Percentiles rank a stretch among this genome's conserved stretches.
These are phyloP conservation scores for Theretra japonica DNA, from an alignment of 2,888 invertebrate genomes.

Conservation along the genomic window DNA sequence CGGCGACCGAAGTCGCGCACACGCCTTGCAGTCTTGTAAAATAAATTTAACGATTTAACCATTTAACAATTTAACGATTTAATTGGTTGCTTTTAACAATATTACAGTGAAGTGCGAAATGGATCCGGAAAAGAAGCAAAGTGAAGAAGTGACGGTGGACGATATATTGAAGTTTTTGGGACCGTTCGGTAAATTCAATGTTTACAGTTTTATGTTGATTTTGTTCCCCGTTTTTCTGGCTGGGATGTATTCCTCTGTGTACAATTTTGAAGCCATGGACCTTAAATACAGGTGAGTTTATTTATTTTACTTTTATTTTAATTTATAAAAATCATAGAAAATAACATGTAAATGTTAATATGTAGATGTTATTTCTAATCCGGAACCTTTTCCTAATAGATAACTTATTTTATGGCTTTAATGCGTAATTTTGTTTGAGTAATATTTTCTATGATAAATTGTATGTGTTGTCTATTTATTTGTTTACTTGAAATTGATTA, in stretches of 20 bases:
- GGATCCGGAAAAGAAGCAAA: constrained; percentile 73
- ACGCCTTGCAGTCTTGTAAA: constrained; percentile 41
- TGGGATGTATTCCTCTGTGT: constrained; percentile 79
- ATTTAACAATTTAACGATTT: constrained; percentile 1
- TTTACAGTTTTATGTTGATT: constrained; percentile 68
- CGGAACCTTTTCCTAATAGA: too few relatives aligned
- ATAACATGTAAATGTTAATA: too few relatives aligned
- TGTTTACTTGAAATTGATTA: too few relatives aligned
- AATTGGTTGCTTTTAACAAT: constrained; percentile 16
- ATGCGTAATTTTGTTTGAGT: too few relatives aligned
- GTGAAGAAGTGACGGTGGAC: constrained; percentile 71
- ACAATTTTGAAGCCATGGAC: constrained; percentile 80
- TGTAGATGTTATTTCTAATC: neutral
- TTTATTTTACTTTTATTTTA: constrained; percentile 21
- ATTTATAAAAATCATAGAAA: neutral
- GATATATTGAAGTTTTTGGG: constrained; percentile 73
- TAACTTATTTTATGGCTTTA: too few relatives aligned
- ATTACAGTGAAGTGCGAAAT: constrained; percentile 47
- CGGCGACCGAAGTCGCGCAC: constrained; percentile 55
- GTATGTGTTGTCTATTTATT: too few relatives aligned
- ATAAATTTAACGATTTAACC: constrained; percentile 32
- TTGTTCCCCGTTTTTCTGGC: constrained; percentile 74
- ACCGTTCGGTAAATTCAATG: constrained; percentile 75
- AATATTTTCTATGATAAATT: too few relatives aligned
- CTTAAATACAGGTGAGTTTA: constrained; percentile 69